Base-by-base conservation (phyloP, 2,888 invertebrate species). In the Fissipunctia ypsillon region DNA sequence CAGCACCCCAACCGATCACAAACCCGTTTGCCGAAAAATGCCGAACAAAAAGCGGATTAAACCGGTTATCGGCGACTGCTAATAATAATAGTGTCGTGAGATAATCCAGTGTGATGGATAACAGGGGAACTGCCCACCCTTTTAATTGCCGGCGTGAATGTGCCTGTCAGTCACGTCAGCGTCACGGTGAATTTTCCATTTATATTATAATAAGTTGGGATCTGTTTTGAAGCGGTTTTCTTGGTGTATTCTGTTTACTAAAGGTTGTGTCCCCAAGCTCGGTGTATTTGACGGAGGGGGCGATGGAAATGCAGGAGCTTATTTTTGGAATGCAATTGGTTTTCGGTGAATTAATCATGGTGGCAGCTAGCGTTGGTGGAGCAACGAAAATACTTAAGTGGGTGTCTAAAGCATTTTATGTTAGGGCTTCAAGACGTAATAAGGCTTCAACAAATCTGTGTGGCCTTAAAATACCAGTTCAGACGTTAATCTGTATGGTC, bases 141-240 rank as follows among this genome's bases (percentile, higher is more conserved):
- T 95, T 95, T 96, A 95, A 96, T 95, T 96, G 96, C 92, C 92
- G 78, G 90, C 92, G 91, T 92, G 92, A 91, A 91, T 91, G 89
- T 91, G 89, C 88, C 90, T 92, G 91, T 87, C 91, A 91, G 78
- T 94, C 94, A 94, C 94, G 90, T 94, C 94, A 93, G 94, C 94
- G 90, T 94, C 94, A 93, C 90, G 90, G 88, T 83, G 90, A 90
- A 90, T 91, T 94, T 94, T 93, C 95, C 92, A 95, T 96, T 95
- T 95, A 95, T 95, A 96, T 95, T 95, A 95, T 95, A 95, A 95
- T 96, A 93, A 94, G 95, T 93, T 94, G 90, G 76, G 85, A 89
- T 91, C 90, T 89, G 85, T 81, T 77, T 78, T 72, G 80, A 81
- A 86, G 87, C 85, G 81, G 85, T 87, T 85, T 86, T 81, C 88